These are phyloP conservation scores for Acanthococcus lagerstroemiae DNA, from an alignment of 2,888 invertebrate species.

Conservation along the genomic window DNA sequence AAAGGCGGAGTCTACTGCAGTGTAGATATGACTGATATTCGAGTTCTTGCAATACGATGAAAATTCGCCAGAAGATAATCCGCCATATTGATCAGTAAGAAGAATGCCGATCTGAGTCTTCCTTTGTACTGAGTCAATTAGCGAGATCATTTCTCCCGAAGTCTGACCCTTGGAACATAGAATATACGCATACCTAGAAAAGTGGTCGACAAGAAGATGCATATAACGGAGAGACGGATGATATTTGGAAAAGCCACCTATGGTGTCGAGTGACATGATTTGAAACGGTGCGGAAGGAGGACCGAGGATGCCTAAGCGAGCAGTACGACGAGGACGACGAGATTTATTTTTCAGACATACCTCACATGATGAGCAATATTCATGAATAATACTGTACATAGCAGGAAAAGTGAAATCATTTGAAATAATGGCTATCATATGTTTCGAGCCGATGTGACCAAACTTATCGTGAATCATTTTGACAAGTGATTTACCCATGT, in stretches of 20 bases:
- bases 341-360: not conserved
- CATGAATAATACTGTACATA: not conserved
- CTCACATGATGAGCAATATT: not conserved
- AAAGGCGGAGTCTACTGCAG: not conserved
- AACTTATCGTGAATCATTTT: no score
- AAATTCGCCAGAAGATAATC: not conserved
- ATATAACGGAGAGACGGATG: conserved; percentile 38
- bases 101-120: not conserved
- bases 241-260: conserved; percentile 37
- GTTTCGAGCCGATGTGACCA: no score
- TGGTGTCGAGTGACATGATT: conserved; percentile 38
- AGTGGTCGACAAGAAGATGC: conserved; percentile 37
- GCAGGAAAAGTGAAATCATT: not conserved
- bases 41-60: not conserved
- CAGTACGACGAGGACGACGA: conserved; percentile 18
- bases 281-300: conserved; percentile 38
- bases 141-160: not conserved
- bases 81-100: not conserved
- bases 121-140: not conserved
- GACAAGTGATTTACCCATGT: no score
- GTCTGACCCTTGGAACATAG: conserved; percentile 37
- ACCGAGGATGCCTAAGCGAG: conserved; percentile 37
- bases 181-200: conserved; percentile 37
- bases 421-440: not conserved
- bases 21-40: not conserved